Percentiles rank a stretch among this genome's conserved stretches.
phyloP scores from a whole-genome alignment of 2,113 vertebrate genomes.

The Malurus alboscapulatus region DNA sequence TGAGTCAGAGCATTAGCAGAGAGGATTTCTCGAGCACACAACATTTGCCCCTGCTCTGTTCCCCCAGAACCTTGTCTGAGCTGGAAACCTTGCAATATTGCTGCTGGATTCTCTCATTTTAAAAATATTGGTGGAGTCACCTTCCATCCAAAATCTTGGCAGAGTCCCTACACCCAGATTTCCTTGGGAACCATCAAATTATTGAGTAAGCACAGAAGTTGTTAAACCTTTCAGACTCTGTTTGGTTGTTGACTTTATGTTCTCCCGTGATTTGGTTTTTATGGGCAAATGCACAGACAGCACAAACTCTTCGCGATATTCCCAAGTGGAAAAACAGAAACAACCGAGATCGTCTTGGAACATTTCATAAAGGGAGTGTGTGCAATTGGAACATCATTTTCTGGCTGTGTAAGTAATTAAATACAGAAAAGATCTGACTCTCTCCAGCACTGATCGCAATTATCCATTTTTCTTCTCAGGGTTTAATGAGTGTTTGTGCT shows the following conservation, averaged over 20 bases:
- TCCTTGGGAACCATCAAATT: background rate
- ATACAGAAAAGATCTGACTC: background rate
- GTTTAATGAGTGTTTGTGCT: constrained; percentile 31
- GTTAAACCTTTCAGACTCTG: background rate
- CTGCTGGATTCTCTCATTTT: background rate
- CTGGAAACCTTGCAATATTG: background rate
- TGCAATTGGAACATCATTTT: background rate
- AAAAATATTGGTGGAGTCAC: background rate
- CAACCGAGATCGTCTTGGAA: background rate
- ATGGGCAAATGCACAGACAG: background rate
- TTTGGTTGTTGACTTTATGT: background rate
- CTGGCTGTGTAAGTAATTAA: constrained; percentile 29
- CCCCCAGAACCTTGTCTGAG: background rate
- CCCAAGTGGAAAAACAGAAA: background rate
- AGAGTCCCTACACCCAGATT: background rate
- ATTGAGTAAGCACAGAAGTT: background rate
- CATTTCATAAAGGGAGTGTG: background rate
- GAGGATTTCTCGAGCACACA: background rate
- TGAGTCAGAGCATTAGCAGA: background rate
- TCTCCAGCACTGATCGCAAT: background rate
- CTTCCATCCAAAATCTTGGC: background rate
- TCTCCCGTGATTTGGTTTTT: background rate
- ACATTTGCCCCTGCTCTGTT: background rate
- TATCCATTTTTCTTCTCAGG: background rate
- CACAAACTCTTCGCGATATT: background rate